Evolutionary conservation across 2,113 vertebrate species (phyloP).

Genomic region (Crypturellus undulatus): DNA sequence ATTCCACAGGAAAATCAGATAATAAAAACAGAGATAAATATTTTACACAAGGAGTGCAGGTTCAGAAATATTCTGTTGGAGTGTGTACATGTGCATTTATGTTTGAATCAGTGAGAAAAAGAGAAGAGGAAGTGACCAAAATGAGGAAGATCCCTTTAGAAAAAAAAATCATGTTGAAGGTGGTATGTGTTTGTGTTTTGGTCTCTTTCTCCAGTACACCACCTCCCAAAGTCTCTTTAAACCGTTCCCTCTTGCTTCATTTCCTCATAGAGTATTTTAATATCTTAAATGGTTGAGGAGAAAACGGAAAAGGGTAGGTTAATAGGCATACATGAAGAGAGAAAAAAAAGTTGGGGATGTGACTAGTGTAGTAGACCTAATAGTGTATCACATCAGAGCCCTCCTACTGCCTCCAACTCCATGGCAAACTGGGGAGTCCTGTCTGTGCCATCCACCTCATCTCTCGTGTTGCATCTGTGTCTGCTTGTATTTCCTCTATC

Average conservation of each 20-base stretch:
- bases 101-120: slow-evolving; percentile 22
- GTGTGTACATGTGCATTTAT: background rate
- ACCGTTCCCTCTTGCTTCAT: background rate
- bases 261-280: background rate
- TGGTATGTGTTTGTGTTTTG: background rate
- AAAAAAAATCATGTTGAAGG: slow-evolving; percentile 22
- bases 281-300: background rate
- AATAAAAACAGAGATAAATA: slow-evolving; percentile 1
- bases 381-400: background rate
- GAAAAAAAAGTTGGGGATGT: background rate
- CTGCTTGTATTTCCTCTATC: background rate
- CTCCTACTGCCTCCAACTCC: background rate
- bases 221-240: background rate
- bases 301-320: background rate
- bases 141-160: slow-evolving; percentile 16
- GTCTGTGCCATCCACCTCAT: rapidly evolving
- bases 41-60: slow-evolving; percentile 15
- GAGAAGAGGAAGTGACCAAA: slow-evolving; percentile 39
- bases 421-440: rapidly evolving
- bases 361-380: background rate
- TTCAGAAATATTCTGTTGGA: background rate
- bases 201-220: background rate
- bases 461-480: background rate
- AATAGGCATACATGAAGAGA: background rate
- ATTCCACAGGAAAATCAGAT: slow-evolving; percentile 48